These are phyloP conservation scores for Caenorhabditis virilis DNA, from an alignment of 2,888 invertebrate species.

Conservation along the genomic window DNA sequence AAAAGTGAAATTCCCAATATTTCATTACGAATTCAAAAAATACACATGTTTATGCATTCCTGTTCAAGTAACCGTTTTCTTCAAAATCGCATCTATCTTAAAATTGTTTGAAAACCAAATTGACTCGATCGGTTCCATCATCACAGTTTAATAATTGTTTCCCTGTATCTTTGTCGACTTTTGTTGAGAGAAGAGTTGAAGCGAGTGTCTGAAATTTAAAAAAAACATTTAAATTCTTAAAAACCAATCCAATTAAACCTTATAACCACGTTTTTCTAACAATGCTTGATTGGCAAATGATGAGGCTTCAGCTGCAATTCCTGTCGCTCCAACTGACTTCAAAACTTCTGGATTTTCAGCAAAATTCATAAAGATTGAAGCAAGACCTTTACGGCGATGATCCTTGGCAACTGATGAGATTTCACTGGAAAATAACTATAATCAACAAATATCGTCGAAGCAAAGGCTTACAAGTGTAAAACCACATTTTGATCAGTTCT, in stretches of 20 bases:
- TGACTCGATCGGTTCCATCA: slow-evolving; percentile 31
- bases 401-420: slow-evolving; percentile 20
- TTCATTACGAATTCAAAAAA: too few species aligned
- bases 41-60: too few species aligned
- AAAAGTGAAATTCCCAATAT: too few species aligned
- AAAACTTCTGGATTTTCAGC: slow-evolving; percentile 10
- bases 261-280: slow-evolving; percentile 15
- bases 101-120: slow-evolving; percentile 25
- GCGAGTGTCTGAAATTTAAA: slow-evolving; percentile 19
- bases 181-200: slow-evolving; percentile 13
- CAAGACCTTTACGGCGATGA: slow-evolving; percentile 30
- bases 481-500: slow-evolving; percentile 22
- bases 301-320: slow-evolving; percentile 30
- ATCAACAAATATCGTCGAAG: background rate
- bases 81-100: background rate
- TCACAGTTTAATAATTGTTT: slow-evolving; percentile 20
- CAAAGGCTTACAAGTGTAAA: slow-evolving; percentile 23
- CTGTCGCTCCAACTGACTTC: slow-evolving; percentile 16
- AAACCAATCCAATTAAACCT: background rate
- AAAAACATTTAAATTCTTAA: background rate
- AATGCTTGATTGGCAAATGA: slow-evolving; percentile 29
- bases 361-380: slow-evolving; percentile 28
- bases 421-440: slow-evolving; percentile 19
- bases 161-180: slow-evolving; percentile 16
- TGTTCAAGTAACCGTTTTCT: too few species aligned